phyloP scores from a whole-genome alignment of 2,113 vertebrate species.

The Prionailurus viverrinus region DNA sequence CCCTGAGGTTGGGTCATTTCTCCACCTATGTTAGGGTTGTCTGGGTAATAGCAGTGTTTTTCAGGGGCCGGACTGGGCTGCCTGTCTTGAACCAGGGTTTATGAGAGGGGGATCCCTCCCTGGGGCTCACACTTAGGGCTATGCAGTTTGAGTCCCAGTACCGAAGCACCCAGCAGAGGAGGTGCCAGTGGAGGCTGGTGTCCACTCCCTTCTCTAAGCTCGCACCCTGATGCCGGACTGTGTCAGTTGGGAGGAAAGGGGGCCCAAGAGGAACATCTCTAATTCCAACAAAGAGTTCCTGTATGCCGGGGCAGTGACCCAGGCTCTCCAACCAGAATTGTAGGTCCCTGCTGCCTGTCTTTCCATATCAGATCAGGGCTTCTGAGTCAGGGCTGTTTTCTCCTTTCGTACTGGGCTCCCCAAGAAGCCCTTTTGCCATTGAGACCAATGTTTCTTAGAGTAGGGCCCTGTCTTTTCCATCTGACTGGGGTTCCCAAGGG shows the following conservation, averaged over 20 bases:
- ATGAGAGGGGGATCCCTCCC: neutral
- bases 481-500: conserved; percentile 3
- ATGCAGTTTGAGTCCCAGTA: neutral
- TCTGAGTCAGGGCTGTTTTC: neutral
- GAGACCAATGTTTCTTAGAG: conserved; percentile 6
- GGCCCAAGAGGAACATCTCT: neutral
- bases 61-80: neutral
- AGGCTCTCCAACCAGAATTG: neutral
- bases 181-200: neutral
- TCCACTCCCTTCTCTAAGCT: neutral
- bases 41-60: neutral
- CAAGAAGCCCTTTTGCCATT: neutral
- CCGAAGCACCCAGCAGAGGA: neutral
- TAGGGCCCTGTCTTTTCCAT: conserved; percentile 34
- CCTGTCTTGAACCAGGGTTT: neutral
- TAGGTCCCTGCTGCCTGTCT: neutral
- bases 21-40: neutral
- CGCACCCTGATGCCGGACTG: neutral
- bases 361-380: neutral
- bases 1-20: neutral
- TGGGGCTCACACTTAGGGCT: neutral
- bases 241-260: conserved; percentile 7
- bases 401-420: neutral
- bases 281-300: neutral
- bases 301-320: neutral